phyloP scores from a whole-genome alignment of 92 coral and sea anemone genomes.

The Zoanthus sansibaricus region DNA sequence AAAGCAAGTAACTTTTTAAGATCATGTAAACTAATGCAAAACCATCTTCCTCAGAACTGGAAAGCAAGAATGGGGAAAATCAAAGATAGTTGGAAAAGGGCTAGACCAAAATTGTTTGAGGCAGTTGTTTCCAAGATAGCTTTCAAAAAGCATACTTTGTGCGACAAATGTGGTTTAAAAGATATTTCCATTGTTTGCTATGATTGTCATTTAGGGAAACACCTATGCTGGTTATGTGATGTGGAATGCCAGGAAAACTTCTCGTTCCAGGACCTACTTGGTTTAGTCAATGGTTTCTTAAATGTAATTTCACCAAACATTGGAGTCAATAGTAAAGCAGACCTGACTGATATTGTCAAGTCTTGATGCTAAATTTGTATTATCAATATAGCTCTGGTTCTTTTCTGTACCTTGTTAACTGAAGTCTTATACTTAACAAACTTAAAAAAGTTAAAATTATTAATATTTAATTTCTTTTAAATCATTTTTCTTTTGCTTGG shows the following conservation, averaged over 20 bases:
- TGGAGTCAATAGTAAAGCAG: no score
- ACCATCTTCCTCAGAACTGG: neutral
- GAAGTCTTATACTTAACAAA: no score
- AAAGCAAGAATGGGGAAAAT: neutral
- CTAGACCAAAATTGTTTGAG: neutral
- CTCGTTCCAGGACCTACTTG: neutral
- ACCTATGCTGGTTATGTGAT: neutral
- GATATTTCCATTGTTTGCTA: neutral
- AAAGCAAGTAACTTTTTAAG: neutral
- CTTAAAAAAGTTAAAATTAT: no score
- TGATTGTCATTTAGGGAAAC: neutral
- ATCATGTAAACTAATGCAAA: neutral
- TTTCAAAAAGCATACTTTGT: no score
- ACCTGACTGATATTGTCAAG: no score
- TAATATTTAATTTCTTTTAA: no score
- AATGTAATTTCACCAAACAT: no score
- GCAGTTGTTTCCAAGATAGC: neutral
- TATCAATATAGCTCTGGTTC: no score
- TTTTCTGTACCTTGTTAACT: no score
- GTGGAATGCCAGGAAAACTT: neutral
- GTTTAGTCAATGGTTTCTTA: no score
- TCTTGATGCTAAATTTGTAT: no score
- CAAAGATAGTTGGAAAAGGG: neutral
- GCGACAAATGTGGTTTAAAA: neutral
- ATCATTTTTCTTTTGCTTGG: no score